Base-by-base conservation (phyloP, 2,888 invertebrate species). In the Branchipolynoe longqiensis region DNA sequence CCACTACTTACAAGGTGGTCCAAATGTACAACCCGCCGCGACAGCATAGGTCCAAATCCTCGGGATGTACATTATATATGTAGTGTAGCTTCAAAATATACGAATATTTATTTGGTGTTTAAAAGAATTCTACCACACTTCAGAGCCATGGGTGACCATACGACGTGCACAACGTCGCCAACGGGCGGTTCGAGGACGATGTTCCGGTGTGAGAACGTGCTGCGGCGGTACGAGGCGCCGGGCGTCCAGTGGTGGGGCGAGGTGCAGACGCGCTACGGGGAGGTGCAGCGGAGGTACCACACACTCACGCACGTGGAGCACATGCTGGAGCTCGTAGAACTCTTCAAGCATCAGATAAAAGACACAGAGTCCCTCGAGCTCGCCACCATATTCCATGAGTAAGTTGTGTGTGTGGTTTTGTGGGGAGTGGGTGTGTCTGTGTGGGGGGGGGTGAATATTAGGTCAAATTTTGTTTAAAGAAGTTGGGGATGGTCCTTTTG, bases 311-410 rank as follows among this genome's bases (percentile, higher is more conserved):
- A 95, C 87, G 89, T 95, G 40, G 91, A 93, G 25, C 94, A 94
- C 59, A 95, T 95, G 90, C 92, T 95, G 59, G 89, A 91, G 81
- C 94, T 94, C 86, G 95, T 90, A 81, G 90, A 91, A n/a, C 87
- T 87, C n/a, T 92, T 94, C 85, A 94, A 93, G 89, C 91, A 93
- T 82, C 92, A 92, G 69, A 91, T 95, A 25, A 93, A 94, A 88
- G 3, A 97, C 97, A 59, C 97, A 3, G 92, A 94, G 84, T 94
- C 95, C 84, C 93, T 95, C 18, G 92, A 94, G 12, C 92, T 95
- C 83, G 95, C 95, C 0, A 91, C 95, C 85, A 94, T 95, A 88
- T 95, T 95, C 90, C 95, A 95, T 89, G 95, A 95, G 95, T 95
- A 92, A 93, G 94, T 94, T 6, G 31, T 69, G 12, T 14, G 18